These are phyloP conservation scores for Daktulosphaira vitifoliae DNA, from an alignment of 1,140 invertebrate species.

Conservation along the genomic window DNA sequence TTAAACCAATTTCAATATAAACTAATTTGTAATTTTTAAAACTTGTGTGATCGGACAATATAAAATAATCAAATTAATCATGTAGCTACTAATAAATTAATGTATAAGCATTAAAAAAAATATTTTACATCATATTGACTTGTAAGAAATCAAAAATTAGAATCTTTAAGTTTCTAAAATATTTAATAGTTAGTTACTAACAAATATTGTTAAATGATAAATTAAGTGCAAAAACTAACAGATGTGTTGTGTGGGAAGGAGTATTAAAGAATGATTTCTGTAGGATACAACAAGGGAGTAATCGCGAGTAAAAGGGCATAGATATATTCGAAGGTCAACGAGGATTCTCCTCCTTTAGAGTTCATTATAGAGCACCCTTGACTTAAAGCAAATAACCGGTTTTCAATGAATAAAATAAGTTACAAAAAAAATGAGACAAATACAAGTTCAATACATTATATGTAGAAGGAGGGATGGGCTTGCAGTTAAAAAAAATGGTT, in stretches of 20 bases:
- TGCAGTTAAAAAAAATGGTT: not conserved
- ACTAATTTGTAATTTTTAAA: no score
- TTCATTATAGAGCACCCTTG: slow-evolving; percentile 19
- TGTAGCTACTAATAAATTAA: no score
- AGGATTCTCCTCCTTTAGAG: slow-evolving; percentile 18
- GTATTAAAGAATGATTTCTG: not conserved
- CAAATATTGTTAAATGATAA: not conserved
- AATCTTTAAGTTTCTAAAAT: no score
- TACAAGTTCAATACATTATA: not conserved
- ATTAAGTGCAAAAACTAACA: not conserved
- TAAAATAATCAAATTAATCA: no score
- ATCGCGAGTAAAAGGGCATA: slow-evolving; percentile 13
- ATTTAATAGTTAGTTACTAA: no score
- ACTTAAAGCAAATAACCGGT: slow-evolving; percentile 19
- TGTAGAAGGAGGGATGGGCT: not conserved
- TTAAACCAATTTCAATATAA: no score
- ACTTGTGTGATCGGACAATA: no score
- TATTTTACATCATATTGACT: no score
- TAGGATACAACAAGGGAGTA: not conserved
- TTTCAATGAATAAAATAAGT: not conserved
- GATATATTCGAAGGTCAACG: slow-evolving; percentile 11
- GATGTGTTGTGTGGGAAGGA: no score
- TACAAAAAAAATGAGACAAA: not conserved
- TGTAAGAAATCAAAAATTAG: no score
- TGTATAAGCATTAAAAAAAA: no score